These are phyloP conservation scores for Geotrupes spiniger DNA, from an alignment of 2,888 invertebrate species.

Conservation along the genomic window DNA sequence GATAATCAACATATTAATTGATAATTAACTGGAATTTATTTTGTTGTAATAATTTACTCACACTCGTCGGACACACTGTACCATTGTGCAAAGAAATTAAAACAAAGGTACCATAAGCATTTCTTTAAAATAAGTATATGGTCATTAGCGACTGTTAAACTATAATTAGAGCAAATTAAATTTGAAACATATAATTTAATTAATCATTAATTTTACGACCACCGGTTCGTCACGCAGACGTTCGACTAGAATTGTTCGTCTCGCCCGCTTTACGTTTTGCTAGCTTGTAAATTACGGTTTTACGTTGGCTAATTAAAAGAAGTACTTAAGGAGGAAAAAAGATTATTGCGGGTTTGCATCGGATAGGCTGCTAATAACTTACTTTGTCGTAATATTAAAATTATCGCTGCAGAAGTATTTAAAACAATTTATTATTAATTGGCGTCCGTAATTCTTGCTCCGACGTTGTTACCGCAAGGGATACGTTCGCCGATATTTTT, in stretches of 20 bases:
- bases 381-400: constrained; percentile 30
- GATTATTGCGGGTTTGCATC: background rate
- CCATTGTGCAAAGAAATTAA: too few species aligned
- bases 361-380: constrained; percentile 30
- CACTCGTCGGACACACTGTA: too few species aligned
- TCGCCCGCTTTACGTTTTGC: too few species aligned
- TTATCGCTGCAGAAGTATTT: constrained; percentile 33
- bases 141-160: constrained; percentile 15
- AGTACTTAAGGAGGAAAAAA: constrained; percentile 1
- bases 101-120: background rate
- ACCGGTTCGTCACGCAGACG: too few species aligned
- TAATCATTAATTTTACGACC: constrained; percentile 3
- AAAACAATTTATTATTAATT: constrained; percentile 39
- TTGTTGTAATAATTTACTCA: too few species aligned
- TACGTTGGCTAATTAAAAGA: constrained; percentile 6
- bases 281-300: constrained; percentile 4
- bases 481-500: constrained; percentile 6
- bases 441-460: constrained; percentile 12
- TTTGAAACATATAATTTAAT: background rate
- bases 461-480: constrained; percentile 2
- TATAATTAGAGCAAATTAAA: background rate
- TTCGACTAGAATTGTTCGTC: too few species aligned
- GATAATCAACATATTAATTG: too few species aligned
- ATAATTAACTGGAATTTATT: too few species aligned
- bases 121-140: background rate